These are phyloP conservation scores for Varanus salvator DNA, from an alignment of 2,113 vertebrate genomes.

Conservation along the genomic window DNA sequence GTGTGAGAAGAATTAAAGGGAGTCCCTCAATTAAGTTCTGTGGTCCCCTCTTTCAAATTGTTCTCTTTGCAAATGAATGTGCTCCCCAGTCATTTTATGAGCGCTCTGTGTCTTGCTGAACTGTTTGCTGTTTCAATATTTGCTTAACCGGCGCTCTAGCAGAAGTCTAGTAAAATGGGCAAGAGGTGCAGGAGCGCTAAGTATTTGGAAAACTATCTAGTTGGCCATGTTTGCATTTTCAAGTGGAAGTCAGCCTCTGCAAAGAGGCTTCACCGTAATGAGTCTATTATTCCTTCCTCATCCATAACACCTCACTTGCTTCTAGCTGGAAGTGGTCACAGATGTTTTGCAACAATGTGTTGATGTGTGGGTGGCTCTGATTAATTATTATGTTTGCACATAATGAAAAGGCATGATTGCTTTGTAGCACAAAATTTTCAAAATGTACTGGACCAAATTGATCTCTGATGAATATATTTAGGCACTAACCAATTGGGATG, in stretches of 20 bases:
- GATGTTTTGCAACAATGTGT: constrained; percentile 54
- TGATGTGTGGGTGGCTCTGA: constrained; percentile 54
- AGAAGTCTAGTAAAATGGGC: fast-evolving
- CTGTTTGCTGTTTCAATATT: background rate
- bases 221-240: constrained; percentile 31
- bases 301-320: background rate
- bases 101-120: background rate
- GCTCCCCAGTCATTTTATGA: constrained; percentile 9
- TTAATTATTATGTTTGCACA: constrained; percentile 59
- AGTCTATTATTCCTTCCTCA: constrained; percentile 2
- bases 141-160: constrained; percentile 24
- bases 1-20: background rate
- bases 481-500: constrained; percentile 29
- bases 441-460: constrained; percentile 22
- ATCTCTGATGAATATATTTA: constrained; percentile 33
- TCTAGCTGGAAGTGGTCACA: constrained; percentile 59
- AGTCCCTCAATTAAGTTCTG: background rate
- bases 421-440: constrained; percentile 6
- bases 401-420: constrained; percentile 42
- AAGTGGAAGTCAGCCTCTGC: constrained; percentile 27
- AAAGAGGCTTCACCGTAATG: constrained; percentile 22
- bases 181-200: constrained; percentile 38
- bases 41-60: background rate
- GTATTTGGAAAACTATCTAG: constrained; percentile 34
- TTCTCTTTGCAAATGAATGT: background rate